phyloP scores from a whole-genome alignment of 2,888 invertebrate genomes.

The Axea sp. region DNA sequence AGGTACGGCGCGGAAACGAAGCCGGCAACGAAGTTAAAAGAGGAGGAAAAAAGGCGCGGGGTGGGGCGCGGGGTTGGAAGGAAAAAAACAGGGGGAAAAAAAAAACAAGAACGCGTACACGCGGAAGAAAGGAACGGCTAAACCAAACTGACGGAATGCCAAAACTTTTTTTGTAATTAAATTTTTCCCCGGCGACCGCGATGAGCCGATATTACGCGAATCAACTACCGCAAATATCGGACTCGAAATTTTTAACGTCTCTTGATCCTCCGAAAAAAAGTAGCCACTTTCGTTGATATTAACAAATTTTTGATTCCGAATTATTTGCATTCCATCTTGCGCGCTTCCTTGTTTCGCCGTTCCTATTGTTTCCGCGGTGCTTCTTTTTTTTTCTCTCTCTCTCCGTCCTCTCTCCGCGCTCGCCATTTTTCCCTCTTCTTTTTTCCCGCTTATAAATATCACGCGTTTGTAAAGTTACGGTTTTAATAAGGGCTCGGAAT shows the following conservation, averaged over 20 bases:
- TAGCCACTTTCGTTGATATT: constrained; percentile 46
- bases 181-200: constrained; percentile 73
- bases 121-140: constrained; percentile 67
- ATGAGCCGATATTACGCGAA: constrained; percentile 63
- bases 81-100: constrained; percentile 24
- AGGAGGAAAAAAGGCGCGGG: constrained; percentile 3
- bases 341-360: constrained; percentile 37
- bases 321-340: constrained; percentile 59
- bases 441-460: constrained; percentile 10
- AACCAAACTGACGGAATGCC: constrained; percentile 79
- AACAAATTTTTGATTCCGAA: constrained; percentile 50
- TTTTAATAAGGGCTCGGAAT: constrained; percentile 63
- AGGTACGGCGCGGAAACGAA: constrained; percentile 72
- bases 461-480: constrained; percentile 18
- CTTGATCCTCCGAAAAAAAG: constrained; percentile 39
- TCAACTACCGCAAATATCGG: constrained; percentile 63
- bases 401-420: no score
- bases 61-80: not conserved
- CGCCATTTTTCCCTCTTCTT: constrained; percentile 3
- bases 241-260: constrained; percentile 56
- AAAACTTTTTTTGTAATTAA: constrained; percentile 80
- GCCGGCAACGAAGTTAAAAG: constrained; percentile 46
- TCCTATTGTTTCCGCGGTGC: not conserved
- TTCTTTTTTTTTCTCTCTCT: no score
- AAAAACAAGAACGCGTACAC: constrained; percentile 10